Percentiles rank a stretch among this genome's conserved stretches.
These are phyloP conservation scores for Myopa testacea DNA, from an alignment of 2,888 invertebrate species.

Conservation along the genomic window DNA sequence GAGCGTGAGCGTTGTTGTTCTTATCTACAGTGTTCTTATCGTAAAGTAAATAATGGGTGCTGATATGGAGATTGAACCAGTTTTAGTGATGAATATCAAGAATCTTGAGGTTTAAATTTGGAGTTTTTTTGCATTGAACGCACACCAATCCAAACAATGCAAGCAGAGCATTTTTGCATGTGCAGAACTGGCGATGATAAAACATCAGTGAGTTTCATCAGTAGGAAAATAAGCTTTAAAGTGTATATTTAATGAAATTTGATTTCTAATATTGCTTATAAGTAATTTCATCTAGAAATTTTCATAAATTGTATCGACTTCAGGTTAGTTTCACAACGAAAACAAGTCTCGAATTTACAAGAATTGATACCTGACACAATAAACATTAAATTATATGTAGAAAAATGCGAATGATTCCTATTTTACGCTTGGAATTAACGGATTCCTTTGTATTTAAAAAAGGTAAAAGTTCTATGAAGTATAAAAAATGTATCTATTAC, in stretches of 20 bases:
- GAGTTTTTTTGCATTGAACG: not conserved
- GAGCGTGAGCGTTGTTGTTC: not conserved
- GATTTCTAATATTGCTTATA: not conserved
- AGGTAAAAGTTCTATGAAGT: conserved; percentile 50
- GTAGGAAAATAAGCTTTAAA: not conserved
- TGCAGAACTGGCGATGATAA: conserved; percentile 5
- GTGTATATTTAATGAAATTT: not conserved
- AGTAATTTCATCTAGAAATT: not conserved
- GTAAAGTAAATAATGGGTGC: conserved; percentile 51
- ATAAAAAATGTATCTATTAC: not conserved
- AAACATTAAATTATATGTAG: not conserved
- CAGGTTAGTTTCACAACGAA: not conserved
- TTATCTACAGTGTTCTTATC: conserved; percentile 11
- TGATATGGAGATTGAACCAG: conserved; percentile 50
- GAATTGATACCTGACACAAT: not conserved
- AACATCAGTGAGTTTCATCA: not conserved
- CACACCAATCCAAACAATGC: not conserved
- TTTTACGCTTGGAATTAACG: conserved; percentile 55
- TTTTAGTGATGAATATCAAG: conserved; percentile 26
- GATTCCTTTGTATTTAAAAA: conserved; percentile 47
- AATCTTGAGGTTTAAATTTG: conserved; percentile 5
- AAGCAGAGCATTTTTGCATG: not conserved
- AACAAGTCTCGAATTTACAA: conserved; percentile 1
- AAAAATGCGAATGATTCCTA: conserved; percentile 62
- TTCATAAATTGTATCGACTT: too few relatives aligned